Percentiles rank a stretch among this genome's conserved stretches.
Conservation (phyloP, 2,888 invertebrate species). For the Watsonalla binaria region DNA sequence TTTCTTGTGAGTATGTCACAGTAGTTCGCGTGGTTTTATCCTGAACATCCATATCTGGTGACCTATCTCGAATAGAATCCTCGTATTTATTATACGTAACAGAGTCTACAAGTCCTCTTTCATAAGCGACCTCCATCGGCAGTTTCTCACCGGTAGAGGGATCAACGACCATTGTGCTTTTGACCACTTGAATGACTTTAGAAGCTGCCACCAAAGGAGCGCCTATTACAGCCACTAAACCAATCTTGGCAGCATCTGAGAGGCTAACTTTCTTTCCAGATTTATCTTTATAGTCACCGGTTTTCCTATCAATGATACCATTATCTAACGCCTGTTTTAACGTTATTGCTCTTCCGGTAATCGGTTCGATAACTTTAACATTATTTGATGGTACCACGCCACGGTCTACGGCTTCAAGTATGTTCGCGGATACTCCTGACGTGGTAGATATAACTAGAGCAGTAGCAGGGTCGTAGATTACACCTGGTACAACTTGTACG, state of each 20-base stretch:
- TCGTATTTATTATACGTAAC: slow-evolving; percentile 74
- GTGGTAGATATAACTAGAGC: slow-evolving; percentile 86
- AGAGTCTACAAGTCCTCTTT: slow-evolving; percentile 84
- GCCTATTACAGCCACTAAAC: slow-evolving; percentile 86
- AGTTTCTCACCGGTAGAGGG: slow-evolving; percentile 89
- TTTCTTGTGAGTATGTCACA: slow-evolving; percentile 43
- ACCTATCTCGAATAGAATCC: slow-evolving; percentile 58
- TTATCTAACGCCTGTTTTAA: slow-evolving; percentile 87
- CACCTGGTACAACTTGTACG: slow-evolving; percentile 83
- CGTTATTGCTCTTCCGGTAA: slow-evolving; percentile 81
- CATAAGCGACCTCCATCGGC: slow-evolving; percentile 88
- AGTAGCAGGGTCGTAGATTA: slow-evolving; percentile 88
- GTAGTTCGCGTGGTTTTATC: slow-evolving; percentile 13
- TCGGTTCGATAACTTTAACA: slow-evolving; percentile 85
- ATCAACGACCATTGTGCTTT: slow-evolving; percentile 83
- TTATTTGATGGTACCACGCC: slow-evolving; percentile 84
- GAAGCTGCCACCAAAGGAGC: slow-evolving; percentile 86
- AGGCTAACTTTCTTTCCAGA: slow-evolving; percentile 83
- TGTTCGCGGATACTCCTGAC: slow-evolving; percentile 83
- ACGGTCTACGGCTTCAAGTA: slow-evolving; percentile 86
- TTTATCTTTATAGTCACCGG: slow-evolving; percentile 83
- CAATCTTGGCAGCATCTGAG: slow-evolving; percentile 86
- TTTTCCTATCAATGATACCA: slow-evolving; percentile 85
- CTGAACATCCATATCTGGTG: slow-evolving; percentile 43
- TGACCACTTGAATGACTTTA: slow-evolving; percentile 82